Evolutionary conservation across 2,888 invertebrate species (phyloP).

Genomic region (Drosophila mimetica): DNA sequence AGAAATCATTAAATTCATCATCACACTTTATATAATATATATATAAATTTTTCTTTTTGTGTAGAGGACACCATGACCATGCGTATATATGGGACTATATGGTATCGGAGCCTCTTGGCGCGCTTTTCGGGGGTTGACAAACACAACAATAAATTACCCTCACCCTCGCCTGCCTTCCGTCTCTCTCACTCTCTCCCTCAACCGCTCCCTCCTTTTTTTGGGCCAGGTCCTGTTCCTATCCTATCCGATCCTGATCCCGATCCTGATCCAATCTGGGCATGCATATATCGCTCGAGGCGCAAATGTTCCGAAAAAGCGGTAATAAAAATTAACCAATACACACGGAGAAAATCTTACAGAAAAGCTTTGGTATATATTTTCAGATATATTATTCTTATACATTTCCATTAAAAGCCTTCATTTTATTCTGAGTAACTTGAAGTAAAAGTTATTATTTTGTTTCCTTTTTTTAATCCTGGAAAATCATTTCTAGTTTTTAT

Average conservation of each 20-base stretch:
- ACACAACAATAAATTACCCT: constrained; percentile 51
- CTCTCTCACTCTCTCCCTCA: constrained; percentile 1
- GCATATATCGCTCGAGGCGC: constrained; percentile 15
- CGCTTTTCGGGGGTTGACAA: constrained; percentile 41
- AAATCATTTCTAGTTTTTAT: no score
- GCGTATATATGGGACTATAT: constrained; percentile 5
- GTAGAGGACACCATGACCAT: neutral
- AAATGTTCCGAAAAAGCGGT: constrained; percentile 10
- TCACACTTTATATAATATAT: neutral
- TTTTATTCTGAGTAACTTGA: no score
- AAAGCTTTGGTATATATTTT: no score
- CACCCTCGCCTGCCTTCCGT: constrained; percentile 22
- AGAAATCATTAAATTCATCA: neutral
- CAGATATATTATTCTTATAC: no score
- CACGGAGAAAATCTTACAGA: neutral
- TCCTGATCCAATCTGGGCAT: constrained; percentile 28
- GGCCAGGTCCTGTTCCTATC: constrained; percentile 12
- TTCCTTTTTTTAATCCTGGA: no score
- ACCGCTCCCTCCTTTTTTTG: neutral
- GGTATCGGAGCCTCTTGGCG: constrained; percentile 23
- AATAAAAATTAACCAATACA: constrained; percentile 1
- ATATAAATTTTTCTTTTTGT: neutral
- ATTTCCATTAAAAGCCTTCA: no score
- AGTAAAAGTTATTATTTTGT: no score
- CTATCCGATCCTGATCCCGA: constrained; percentile 12